Base-by-base conservation (phyloP, 1,140 invertebrate genomes). In the Mamestra configurata region DNA sequence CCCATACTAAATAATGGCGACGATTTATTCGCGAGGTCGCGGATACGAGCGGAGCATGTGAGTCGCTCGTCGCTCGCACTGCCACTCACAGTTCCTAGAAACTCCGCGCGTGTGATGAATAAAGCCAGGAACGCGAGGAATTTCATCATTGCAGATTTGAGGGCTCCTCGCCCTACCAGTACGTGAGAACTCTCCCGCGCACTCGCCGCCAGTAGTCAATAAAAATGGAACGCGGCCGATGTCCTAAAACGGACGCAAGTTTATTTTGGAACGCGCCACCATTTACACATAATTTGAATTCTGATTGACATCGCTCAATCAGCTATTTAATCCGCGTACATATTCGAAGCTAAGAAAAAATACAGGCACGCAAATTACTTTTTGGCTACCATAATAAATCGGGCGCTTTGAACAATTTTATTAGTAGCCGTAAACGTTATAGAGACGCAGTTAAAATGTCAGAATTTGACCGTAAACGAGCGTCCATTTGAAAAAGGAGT, bases 121-220 rank as follows among this genome's bases (percentile, higher is more conserved):
- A 95, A 91, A 93, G 86, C 73, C 84, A 68, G 88, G 88, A 91
- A 88, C 86, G 89, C 83, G 49, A 82, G 88, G 92, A 92, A 94
- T 95, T 92, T 89, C 86, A 89, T 90, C 91, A 93, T 84, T 88
- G 88, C 89, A 93, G 92, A 95, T 95, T 94, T 92, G 86, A 94
- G 90, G 89, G 87, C 86, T 85, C 78, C 68, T 84, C 79, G 85
- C 84, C 83, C 83, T 86, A 78, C 53, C 81, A 49, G 70, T 85
- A 90, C 88, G 90, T 93, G 92, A 92, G 91, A 93, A 94, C 88
- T 72, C 61, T 83, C 82, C 83, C 27, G 68, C 81, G 80, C 84
- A 77, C 20, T 53, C 61, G 77, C 49, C 78, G 24, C 49, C 79
- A 53, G 75, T 35, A 59, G 82, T 82, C 75, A 88, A 92, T 89